These are phyloP conservation scores for Toxotes chatareus DNA, from an alignment of 2,113 vertebrate species.

Conservation along the genomic window DNA sequence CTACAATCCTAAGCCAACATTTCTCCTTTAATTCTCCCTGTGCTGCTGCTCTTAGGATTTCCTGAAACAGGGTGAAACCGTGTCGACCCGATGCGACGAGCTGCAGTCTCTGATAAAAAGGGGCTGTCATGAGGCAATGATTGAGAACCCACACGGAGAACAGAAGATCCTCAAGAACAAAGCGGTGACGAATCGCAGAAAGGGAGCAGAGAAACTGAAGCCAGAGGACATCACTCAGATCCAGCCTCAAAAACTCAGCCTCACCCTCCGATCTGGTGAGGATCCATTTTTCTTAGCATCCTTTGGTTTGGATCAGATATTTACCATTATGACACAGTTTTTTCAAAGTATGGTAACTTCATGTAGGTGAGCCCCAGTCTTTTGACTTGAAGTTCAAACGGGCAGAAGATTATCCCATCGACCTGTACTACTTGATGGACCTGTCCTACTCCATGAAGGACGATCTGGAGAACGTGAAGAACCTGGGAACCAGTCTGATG, in stretches of 20 bases:
- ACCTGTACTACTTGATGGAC: constrained; percentile 99
- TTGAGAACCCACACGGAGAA: constrained; percentile 91
- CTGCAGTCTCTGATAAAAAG: constrained; percentile 89
- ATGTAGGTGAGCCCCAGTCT: constrained; percentile 92
- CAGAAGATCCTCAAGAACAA: constrained; percentile 82
- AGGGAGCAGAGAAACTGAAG: constrained; percentile 85
- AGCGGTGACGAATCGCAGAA: constrained; percentile 90
- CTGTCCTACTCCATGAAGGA: constrained; percentile 99
- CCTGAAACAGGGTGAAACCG: constrained; percentile 94
- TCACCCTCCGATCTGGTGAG: constrained; percentile 92
- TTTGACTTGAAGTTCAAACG: constrained; percentile 94
- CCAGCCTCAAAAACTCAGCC: constrained; percentile 92
- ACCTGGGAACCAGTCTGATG: constrained; percentile 94
- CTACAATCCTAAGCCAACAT: not conserved
- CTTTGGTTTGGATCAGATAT: not conserved
- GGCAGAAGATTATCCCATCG: constrained; percentile 97
- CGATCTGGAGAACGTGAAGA: constrained; percentile 98
- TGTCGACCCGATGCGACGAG: constrained; percentile 94
- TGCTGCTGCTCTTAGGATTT: constrained; percentile 80
- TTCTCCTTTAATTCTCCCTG: not conserved
- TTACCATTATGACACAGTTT: not conserved
- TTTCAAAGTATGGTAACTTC: not conserved
- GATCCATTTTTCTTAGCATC: not conserved
- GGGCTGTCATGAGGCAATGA: constrained; percentile 85
- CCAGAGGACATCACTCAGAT: constrained; percentile 96